Percentiles rank a stretch among this genome's conserved stretches.
These are phyloP conservation scores for Oscheius sp. DNA, from an alignment of 2,888 invertebrate genomes.

Conservation along the genomic window DNA sequence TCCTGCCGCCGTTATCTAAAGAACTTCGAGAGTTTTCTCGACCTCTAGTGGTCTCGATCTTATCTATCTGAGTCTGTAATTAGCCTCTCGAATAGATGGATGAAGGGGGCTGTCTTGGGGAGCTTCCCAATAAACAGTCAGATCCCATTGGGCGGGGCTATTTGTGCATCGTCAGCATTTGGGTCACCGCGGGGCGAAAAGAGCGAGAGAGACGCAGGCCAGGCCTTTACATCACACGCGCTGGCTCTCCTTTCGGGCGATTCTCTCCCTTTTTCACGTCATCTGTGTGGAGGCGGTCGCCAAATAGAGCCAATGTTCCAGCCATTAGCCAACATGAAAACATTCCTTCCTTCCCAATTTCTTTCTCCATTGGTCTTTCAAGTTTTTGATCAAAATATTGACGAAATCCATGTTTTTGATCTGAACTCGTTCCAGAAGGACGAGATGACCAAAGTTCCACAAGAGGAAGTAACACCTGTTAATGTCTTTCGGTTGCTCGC, in stretches of 20 bases:
- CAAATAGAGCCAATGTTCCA: neutral
- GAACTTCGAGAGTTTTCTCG: no score
- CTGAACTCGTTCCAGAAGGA: neutral
- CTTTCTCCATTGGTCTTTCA: neutral
- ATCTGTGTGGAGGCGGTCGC: slow-evolving; percentile 11
- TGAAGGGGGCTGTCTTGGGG: neutral
- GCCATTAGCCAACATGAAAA: neutral
- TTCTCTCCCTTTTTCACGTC: slow-evolving; percentile 13
- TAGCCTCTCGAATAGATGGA: neutral
- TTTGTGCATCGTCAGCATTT: slow-evolving; percentile 8
- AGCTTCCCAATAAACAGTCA: slow-evolving; percentile 17
- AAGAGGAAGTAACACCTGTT: no score
- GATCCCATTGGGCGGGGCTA: slow-evolving; percentile 6
- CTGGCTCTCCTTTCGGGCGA: slow-evolving; percentile 6
- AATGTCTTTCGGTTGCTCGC: no score
- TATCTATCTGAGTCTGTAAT: no score
- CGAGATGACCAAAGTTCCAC: neutral
- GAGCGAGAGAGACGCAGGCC: slow-evolving; percentile 20
- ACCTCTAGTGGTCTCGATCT: no score
- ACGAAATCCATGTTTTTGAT: neutral
- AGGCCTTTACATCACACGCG: slow-evolving; percentile 5
- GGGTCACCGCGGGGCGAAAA: slow-evolving; percentile 15
- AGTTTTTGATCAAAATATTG: neutral
- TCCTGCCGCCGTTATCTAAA: neutral
- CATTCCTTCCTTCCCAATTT: neutral